Base-by-base conservation (phyloP, 1,140 invertebrate genomes). In the Grapholita molesta region DNA sequence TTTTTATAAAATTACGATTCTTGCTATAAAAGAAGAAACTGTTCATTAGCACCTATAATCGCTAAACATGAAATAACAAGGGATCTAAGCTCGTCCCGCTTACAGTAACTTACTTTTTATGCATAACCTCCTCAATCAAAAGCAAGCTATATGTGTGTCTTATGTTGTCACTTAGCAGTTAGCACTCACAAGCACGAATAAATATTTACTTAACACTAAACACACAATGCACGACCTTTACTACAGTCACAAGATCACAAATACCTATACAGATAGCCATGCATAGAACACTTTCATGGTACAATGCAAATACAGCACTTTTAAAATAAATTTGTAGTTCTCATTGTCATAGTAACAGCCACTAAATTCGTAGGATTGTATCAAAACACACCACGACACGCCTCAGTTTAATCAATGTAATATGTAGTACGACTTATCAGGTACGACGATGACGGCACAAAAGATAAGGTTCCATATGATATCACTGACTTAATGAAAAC, bases 81-180 rank as follows among this genome's bases (percentile, higher is more conserved):
- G 12, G n/a, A 15, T 38, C 12, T 0, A 15, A 38, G 15, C n/a
- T 38, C 8, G 5, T 48, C 6, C 42, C 1, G 15, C n/a, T 7
- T 8, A 48, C 8, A 18, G 25, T 61, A 25, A 61, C 55, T 61
- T 61, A 61, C 55, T 61, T 61, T 61, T 61, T 61, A 61, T 61
- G 55, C 55, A 61, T 61, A 30, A 61, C 28, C 28, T 28, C 25
- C 55, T 30, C 30, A n/a, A 15, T 28, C 55, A 1, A 23, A 25
- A 55, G 12, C 53, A 28, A 28, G 24, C 4, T 25, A 28, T 25
- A 61, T 32, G 24, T 61, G 12, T 61, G 3, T n/a, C n/a, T n/a
- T n/a, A n/a, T n/a, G n/a, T n/a, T n/a, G n/a, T 30, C 11, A 15
- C 5, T 57, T 57, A 32, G 1, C 55, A 61, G 25, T 61, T 18